These are phyloP conservation scores for Exaiptasia diaphana DNA, from an alignment of 64 coral and sea anemone genomes.

Conservation along the genomic window DNA sequence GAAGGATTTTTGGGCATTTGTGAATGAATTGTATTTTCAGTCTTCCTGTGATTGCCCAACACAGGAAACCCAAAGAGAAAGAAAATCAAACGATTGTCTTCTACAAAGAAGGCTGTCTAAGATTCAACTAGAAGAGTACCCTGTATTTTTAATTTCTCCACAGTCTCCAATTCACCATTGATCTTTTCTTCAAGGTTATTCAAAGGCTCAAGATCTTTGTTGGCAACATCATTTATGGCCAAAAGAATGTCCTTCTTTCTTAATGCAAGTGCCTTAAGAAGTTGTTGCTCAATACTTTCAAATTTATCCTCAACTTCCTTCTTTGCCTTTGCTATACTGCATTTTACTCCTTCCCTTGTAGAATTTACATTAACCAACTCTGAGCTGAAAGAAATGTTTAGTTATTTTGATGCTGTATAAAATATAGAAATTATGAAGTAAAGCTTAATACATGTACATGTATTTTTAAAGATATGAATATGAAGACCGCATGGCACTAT, in stretches of 20 bases:
- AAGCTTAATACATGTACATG: too few relatives aligned
- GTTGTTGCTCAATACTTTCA: slow-evolving; percentile 50
- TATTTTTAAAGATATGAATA: too few relatives aligned
- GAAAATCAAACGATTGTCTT: too few relatives aligned
- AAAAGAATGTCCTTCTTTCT: slow-evolving; percentile 60
- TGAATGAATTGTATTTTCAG: too few relatives aligned
- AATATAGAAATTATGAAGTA: too few relatives aligned
- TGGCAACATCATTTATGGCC: slow-evolving; percentile 79
- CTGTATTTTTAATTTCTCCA: slow-evolving; percentile 50
- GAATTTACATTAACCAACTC: slow-evolving; percentile 65
- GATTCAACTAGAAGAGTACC: slow-evolving; percentile 23
- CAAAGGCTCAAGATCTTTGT: slow-evolving; percentile 85
- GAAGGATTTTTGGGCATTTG: too few relatives aligned
- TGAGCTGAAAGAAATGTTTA: slow-evolving; percentile 61
- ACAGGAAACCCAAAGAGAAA: too few relatives aligned
- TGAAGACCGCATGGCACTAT: too few relatives aligned
- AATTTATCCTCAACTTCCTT: slow-evolving; percentile 72
- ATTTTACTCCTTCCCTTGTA: slow-evolving; percentile 71
- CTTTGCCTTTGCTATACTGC: slow-evolving; percentile 52
- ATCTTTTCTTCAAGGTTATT: slow-evolving; percentile 76
- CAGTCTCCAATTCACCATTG: slow-evolving; percentile 68
- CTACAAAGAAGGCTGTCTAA: too few relatives aligned
- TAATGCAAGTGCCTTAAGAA: slow-evolving; percentile 40
- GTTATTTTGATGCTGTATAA: too few relatives aligned
- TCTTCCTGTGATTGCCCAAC: too few relatives aligned